Conservation (phyloP, 2,113 vertebrate species). For the Lasiurus borealis region DNA sequence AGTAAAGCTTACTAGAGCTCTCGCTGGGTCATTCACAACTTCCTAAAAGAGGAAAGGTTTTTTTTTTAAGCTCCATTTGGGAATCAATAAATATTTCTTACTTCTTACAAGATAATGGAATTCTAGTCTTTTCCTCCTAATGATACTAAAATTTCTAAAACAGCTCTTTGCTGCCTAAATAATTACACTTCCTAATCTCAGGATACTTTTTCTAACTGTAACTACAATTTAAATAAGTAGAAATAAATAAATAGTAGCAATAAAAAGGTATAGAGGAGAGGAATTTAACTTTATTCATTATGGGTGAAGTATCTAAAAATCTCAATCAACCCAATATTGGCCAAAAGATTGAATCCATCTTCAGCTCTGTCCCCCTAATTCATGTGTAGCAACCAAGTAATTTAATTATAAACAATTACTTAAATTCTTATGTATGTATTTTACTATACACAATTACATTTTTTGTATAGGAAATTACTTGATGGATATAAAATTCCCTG, state of each 20-base stretch:
- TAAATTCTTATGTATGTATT: conserved; percentile 61
- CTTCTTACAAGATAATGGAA: conserved; percentile 85
- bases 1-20: conserved; percentile 89
- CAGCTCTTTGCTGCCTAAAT: conserved; percentile 76
- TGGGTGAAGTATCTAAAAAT: conserved; percentile 35
- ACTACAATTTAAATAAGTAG: conserved; percentile 60
- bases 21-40: conserved; percentile 89
- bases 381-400: not conserved
- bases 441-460: conserved; percentile 14
- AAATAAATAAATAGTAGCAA: conserved; percentile 54
- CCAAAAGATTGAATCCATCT: conserved; percentile 50
- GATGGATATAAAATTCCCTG: conserved; percentile 6
- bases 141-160: conserved; percentile 83
- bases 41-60: conserved; percentile 87
- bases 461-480: conserved; percentile 41
- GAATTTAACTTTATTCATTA: conserved; percentile 56
- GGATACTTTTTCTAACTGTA: conserved; percentile 44
- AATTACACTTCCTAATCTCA: conserved; percentile 56
- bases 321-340: not conserved
- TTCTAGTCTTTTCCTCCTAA: conserved; percentile 83
- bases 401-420: conserved; percentile 48
- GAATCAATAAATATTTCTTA: conserved; percentile 90
- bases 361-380: not conserved
- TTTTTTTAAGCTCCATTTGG: conserved; percentile 88
- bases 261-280: conserved; percentile 42